phyloP scores from a whole-genome alignment of 2,797 vertebrate genomes.

The Gymnoscopelus microlampas region DNA sequence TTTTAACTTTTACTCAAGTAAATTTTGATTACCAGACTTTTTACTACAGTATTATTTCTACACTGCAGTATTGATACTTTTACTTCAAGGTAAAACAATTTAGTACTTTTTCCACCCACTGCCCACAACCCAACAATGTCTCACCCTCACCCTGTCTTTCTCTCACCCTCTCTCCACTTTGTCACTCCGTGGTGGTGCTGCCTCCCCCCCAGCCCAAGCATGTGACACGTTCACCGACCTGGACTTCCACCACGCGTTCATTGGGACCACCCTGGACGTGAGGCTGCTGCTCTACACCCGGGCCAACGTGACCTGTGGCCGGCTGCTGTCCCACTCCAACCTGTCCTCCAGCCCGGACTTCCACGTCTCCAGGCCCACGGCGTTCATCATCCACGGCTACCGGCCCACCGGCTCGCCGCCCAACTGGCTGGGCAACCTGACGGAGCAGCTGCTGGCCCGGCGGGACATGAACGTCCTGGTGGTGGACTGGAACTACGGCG shows the following conservation, averaged over 20 bases:
- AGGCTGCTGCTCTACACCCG: conserved; percentile 87
- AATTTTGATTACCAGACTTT: too few relatives aligned
- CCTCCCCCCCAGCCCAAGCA: conserved; percentile 70
- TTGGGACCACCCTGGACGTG: conserved; percentile 79
- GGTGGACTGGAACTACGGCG: conserved; percentile 95
- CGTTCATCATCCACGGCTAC: conserved; percentile 92
- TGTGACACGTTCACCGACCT: conserved; percentile 88
- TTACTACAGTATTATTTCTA: too few relatives aligned
- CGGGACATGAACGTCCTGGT: conserved; percentile 86
- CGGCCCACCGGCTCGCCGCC: conserved; percentile 89
- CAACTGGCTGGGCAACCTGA: conserved; percentile 61
- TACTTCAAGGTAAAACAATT: too few relatives aligned
- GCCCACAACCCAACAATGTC: not conserved
- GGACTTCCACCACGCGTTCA: conserved; percentile 78
- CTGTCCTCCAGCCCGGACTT: conserved; percentile 72
- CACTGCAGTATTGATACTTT: too few relatives aligned
- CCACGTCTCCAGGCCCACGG: conserved; percentile 75
- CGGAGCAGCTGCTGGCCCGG: conserved; percentile 68
- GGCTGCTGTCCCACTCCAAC: conserved; percentile 73
- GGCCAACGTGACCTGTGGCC: conserved; percentile 76
- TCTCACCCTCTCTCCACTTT: not conserved
- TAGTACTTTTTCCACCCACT: conserved; percentile 1
- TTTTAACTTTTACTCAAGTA: too few relatives aligned
- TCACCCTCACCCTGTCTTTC: not conserved
- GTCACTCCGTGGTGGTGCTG: too few relatives aligned